Conservation (phyloP, 2,888 invertebrate genomes). For the Pollenia angustigena region DNA sequence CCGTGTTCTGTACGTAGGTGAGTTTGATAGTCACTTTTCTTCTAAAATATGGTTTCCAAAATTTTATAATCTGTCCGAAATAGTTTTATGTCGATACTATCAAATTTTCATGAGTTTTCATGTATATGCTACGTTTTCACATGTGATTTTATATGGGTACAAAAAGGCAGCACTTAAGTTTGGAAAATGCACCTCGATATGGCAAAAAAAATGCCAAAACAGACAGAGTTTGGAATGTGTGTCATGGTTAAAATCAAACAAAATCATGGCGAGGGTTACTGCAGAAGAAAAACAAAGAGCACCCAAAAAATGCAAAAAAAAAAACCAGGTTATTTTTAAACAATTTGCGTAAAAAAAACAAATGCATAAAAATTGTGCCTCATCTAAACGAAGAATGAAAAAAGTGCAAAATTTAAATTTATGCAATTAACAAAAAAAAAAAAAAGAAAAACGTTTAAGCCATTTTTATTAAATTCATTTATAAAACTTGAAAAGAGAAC, state of each 20-base stretch:
- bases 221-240: conserved; percentile 49
- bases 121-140: conserved; percentile 3
- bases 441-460: background rate
- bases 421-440: background rate
- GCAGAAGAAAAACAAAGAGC: background rate
- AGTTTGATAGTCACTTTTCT: too few species aligned
- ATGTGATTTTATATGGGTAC: background rate
- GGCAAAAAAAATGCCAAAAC: conserved; percentile 46
- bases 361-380: background rate
- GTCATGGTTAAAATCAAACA: conserved; percentile 59
- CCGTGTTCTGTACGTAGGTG: too few species aligned
- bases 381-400: background rate
- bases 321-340: background rate
- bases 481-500: background rate
- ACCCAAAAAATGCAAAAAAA: background rate
- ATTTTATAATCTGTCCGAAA: too few species aligned
- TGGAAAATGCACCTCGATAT: conserved; percentile 16
- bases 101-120: background rate
- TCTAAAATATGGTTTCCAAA: too few species aligned
- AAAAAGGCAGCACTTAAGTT: conserved; percentile 15
- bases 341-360: background rate
- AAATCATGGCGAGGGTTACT: conserved; percentile 52
- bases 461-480: conserved; percentile 37
- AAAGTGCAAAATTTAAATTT: background rate
- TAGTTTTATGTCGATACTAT: background rate